Evolutionary conservation across 2,797 vertebrate species (phyloP).

Genomic region (Schizothorax lantsangensis): DNA sequence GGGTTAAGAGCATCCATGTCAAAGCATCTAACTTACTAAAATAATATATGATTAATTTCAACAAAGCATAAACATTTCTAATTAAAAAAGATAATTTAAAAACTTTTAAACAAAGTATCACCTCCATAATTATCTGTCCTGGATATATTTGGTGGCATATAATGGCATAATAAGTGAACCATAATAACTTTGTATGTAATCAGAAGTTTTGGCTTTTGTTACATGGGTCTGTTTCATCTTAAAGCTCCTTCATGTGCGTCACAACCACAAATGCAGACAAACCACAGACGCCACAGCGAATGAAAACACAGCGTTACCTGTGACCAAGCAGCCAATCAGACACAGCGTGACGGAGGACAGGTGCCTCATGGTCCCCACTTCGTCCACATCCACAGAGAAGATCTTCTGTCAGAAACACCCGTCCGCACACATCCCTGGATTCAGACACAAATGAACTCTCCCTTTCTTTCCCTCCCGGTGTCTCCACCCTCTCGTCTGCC

Average conservation of each 20-base stretch:
- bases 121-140: background rate
- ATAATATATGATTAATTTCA: background rate
- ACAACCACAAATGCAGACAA: background rate
- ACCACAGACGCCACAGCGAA: background rate
- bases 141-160: background rate
- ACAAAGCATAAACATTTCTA: background rate
- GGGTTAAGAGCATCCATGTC: background rate
- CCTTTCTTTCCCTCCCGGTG: conserved; percentile 44
- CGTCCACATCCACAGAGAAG: conserved; percentile 54
- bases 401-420: conserved; percentile 49
- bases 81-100: background rate
- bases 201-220: background rate
- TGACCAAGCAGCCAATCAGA: conserved; percentile 60
- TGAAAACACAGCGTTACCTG: conserved; percentile 52
- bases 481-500: conserved; percentile 66
- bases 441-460: conserved; percentile 46
- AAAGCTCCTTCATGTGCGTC: background rate
- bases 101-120: background rate
- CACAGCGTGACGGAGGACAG: conserved; percentile 40
- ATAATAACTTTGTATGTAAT: background rate
- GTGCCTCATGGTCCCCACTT: conserved; percentile 57
- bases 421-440: conserved; percentile 57
- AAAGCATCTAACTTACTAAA: background rate
- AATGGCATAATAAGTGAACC: background rate
- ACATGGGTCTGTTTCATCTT: background rate